Evolutionary conservation across 2,113 vertebrate species (phyloP).

Genomic region (Bubo scandiacus): DNA sequence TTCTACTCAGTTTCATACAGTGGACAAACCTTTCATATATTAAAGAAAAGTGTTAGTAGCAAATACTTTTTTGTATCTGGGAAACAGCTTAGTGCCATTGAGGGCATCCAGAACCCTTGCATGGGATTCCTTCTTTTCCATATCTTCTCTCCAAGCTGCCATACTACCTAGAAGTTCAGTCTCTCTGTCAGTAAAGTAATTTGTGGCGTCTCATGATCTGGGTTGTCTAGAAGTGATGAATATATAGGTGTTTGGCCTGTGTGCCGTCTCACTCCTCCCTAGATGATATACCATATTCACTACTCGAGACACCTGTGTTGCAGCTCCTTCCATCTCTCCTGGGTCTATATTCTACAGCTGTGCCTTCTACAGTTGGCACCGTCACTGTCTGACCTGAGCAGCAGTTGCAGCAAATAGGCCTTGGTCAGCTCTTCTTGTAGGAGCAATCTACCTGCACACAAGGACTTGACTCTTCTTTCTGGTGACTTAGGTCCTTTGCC

Average conservation of each 20-base stretch:
- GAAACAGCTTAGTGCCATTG: not conserved
- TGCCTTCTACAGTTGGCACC: too few relatives aligned
- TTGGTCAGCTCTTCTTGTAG: not conserved
- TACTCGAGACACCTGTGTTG: not conserved
- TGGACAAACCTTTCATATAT: not conserved
- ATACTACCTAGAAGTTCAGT: not conserved
- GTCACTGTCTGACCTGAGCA: not conserved
- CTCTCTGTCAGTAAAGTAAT: not conserved
- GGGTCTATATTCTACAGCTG: not conserved
- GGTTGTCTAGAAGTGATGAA: not conserved
- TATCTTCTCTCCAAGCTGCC: not conserved
- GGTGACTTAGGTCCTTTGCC: not conserved
- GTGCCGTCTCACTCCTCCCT: not conserved
- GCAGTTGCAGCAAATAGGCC: not conserved
- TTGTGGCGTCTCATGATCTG: not conserved
- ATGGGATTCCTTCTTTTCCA: not conserved
- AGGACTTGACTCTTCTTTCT: not conserved
- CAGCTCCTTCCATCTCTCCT: not conserved
- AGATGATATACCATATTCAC: not conserved
- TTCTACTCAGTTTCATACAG: not conserved
- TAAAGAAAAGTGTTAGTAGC: not conserved
- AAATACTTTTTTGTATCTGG: not conserved
- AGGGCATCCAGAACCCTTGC: not conserved
- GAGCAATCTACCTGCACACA: not conserved
- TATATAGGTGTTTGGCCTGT: not conserved